Evolutionary conservation across 1,140 invertebrate species (phyloP).

Genomic region (Scaptomyza hsui): DNA sequence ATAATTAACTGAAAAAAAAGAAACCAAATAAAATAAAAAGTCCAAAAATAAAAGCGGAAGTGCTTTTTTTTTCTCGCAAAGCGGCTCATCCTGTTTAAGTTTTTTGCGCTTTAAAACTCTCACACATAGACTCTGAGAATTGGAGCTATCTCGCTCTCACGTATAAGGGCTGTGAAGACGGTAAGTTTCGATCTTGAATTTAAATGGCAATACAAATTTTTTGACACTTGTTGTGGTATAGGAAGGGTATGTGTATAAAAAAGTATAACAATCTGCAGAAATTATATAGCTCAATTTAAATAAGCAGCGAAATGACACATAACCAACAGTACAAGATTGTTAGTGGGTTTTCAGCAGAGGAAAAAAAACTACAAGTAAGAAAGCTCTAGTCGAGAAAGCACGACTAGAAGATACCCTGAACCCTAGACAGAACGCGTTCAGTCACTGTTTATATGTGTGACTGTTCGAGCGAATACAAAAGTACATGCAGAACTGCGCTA

Average conservation of each 20-base stretch:
- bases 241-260: background rate
- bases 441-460: too few species aligned
- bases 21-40: constrained; percentile 31
- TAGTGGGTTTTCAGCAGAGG: background rate
- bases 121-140: constrained; percentile 16
- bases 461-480: too few species aligned
- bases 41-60: constrained; percentile 64
- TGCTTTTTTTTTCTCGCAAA: constrained; percentile 58
- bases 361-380: background rate
- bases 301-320: background rate
- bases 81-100: constrained; percentile 71
- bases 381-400: too few species aligned
- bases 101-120: constrained; percentile 39
- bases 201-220: constrained; percentile 1
- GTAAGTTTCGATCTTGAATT: constrained; percentile 48
- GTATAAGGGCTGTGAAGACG: constrained; percentile 42
- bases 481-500: too few species aligned
- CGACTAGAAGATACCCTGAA: too few species aligned
- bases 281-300: background rate
- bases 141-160: constrained; percentile 33
- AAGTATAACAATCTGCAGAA: background rate
- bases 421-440: too few species aligned
- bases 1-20: constrained; percentile 35
- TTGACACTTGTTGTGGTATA: background rate
- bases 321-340: constrained; percentile 3